Evolutionary conservation across 1,140 invertebrate species (phyloP).

Genomic region (Latrodectus geometricus): DNA sequence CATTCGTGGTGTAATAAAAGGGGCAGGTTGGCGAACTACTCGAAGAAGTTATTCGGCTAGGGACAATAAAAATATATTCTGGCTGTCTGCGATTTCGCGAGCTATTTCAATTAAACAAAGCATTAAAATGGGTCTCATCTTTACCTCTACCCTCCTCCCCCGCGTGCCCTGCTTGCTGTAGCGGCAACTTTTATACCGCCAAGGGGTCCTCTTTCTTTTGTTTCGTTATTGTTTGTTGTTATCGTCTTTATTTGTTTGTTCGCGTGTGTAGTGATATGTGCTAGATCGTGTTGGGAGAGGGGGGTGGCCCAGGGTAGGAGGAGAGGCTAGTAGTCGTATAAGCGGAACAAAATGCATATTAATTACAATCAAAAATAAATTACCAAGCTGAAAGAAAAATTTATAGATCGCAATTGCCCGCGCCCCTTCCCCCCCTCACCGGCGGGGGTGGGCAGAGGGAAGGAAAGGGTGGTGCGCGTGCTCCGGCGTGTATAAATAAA

Average conservation of each 20-base stretch:
- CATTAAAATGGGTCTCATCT: slow-evolving; percentile 51
- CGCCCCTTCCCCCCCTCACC: too few relatives aligned
- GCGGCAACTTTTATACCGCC: slow-evolving; percentile 32
- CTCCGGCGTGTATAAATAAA: slow-evolving; percentile 57
- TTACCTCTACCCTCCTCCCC: background rate
- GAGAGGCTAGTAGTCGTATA: background rate
- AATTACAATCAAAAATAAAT: slow-evolving; percentile 63
- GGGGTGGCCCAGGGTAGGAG: too few relatives aligned
- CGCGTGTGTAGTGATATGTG: slow-evolving; percentile 35
- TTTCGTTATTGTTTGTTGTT: slow-evolving; percentile 39
- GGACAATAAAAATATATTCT: slow-evolving; percentile 61
- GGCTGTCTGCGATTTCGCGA: slow-evolving; percentile 53
- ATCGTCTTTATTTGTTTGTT: slow-evolving; percentile 56
- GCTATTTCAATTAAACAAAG: slow-evolving; percentile 62
- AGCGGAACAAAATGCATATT: slow-evolving; percentile 61
- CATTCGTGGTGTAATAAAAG: slow-evolving; percentile 22
- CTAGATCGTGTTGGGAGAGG: slow-evolving; percentile 16
- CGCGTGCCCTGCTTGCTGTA: background rate
- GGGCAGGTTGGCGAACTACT: slow-evolving; percentile 31
- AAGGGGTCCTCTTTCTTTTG: background rate
- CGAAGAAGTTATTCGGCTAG: slow-evolving; percentile 57
- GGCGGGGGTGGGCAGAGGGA: background rate
- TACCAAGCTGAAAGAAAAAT: slow-evolving; percentile 57
- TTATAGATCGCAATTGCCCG: slow-evolving; percentile 60
- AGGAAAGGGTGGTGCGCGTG: background rate